Evolutionary conservation across 2,888 invertebrate species (phyloP).

Genomic region (Oxystoma pomonae): DNA sequence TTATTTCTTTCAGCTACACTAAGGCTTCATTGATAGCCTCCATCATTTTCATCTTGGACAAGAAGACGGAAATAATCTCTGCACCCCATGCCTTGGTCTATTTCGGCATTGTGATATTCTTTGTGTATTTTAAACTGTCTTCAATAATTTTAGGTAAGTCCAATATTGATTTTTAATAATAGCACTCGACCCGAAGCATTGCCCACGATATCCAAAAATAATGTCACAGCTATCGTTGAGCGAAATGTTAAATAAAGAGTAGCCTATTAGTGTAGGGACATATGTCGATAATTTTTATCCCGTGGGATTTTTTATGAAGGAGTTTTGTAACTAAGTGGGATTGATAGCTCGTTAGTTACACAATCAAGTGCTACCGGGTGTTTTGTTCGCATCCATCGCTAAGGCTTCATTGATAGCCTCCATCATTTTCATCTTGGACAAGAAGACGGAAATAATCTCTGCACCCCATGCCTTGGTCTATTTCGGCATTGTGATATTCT

Average conservation of each 20-base stretch:
- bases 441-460: conserved; percentile 92
- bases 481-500: conserved; percentile 95
- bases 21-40: conserved; percentile 96
- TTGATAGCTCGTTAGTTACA: no score
- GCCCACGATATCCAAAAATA: no score
- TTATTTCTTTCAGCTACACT: conserved; percentile 79
- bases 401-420: conserved; percentile 96
- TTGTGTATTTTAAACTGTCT: conserved; percentile 94
- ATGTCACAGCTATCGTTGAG: no score
- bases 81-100: conserved; percentile 97
- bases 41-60: conserved; percentile 93
- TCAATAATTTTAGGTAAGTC: conserved; percentile 72
- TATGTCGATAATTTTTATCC: no score
- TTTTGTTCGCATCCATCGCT: no score
- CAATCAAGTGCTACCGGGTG: no score
- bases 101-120: conserved; percentile 95
- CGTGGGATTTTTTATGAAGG: no score
- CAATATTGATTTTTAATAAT: no score
- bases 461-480: conserved; percentile 97
- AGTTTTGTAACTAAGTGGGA: no score
- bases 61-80: conserved; percentile 92
- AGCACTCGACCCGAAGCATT: no score
- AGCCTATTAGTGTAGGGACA: no score
- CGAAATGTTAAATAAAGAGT: no score
- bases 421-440: conserved; percentile 93